These are phyloP conservation scores for Chlorops oryzae DNA, from an alignment of 1,140 invertebrate genomes.

Conservation along the genomic window DNA sequence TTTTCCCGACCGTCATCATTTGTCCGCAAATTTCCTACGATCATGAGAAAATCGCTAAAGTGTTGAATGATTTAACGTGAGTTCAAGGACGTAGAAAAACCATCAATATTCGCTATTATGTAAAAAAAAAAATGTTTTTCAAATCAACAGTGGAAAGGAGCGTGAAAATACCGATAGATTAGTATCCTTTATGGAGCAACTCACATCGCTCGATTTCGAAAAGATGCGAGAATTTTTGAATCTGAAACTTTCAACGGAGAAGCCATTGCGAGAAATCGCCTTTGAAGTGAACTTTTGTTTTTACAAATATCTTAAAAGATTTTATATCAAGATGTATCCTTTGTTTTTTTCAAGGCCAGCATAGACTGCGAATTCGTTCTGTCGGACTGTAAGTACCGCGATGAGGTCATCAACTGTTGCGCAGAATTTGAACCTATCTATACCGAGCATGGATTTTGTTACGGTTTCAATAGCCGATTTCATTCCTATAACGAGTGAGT, in stretches of 20 bases:
- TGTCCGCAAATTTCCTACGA: constrained; percentile 54
- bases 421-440: constrained; percentile 57
- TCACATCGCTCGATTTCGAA: constrained; percentile 42
- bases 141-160: too few relatives aligned
- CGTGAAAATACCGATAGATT: too few relatives aligned
- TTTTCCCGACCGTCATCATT: constrained; percentile 62
- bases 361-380: constrained; percentile 33
- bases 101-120: too few relatives aligned
- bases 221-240: constrained; percentile 31
- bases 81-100: too few relatives aligned
- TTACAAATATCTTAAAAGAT: neutral
- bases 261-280: constrained; percentile 29
- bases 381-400: constrained; percentile 56
- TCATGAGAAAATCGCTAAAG: constrained; percentile 28
- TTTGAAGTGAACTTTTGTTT: constrained; percentile 19
- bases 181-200: constrained; percentile 36
- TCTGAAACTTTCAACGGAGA: constrained; percentile 20
- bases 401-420: constrained; percentile 56
- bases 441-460: constrained; percentile 66
- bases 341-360: constrained; percentile 13
- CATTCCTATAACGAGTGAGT: too few relatives aligned
- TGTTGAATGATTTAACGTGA: too few relatives aligned
- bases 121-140: too few relatives aligned
- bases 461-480: constrained; percentile 60
- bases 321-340: neutral